These are phyloP conservation scores for Drosophila leonis DNA, from an alignment of 2,888 invertebrate genomes.

Conservation along the genomic window DNA sequence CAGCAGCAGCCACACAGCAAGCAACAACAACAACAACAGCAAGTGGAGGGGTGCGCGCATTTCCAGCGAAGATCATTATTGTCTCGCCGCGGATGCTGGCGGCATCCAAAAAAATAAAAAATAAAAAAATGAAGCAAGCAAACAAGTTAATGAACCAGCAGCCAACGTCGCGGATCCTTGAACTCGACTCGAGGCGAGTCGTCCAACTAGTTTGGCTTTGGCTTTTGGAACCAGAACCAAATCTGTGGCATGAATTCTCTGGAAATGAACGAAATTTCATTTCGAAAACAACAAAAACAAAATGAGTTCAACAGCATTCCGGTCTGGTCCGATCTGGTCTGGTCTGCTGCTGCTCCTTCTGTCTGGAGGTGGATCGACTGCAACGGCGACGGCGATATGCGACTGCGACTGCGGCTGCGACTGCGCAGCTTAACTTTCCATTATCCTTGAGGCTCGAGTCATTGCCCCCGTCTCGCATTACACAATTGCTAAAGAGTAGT, in stretches of 20 bases:
- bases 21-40: conserved; percentile 19
- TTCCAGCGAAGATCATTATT: conserved; percentile 78
- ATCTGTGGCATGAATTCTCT: conserved; percentile 79
- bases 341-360: conserved; percentile 9
- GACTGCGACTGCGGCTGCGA: conserved; percentile 8
- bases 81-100: conserved; percentile 71
- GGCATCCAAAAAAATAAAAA: conserved; percentile 42
- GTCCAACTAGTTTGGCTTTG: conserved; percentile 69
- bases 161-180: conserved; percentile 63
- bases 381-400: neutral
- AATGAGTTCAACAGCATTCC: conserved; percentile 79
- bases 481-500: conserved; percentile 64
- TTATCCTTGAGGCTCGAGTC: conserved; percentile 73
- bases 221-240: conserved; percentile 46
- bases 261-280: conserved; percentile 79
- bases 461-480: conserved; percentile 73
- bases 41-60: conserved; percentile 44
- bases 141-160: conserved; percentile 79
- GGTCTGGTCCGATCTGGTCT: conserved; percentile 35
- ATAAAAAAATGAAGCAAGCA: conserved; percentile 37
- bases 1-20: conserved; percentile 18
- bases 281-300: conserved; percentile 49
- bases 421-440: conserved; percentile 53
- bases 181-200: conserved; percentile 45
- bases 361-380: conserved; percentile 35